These are phyloP conservation scores for Forbesichthys papilliferus DNA, from an alignment of 2,113 vertebrate species.

Conservation along the genomic window DNA sequence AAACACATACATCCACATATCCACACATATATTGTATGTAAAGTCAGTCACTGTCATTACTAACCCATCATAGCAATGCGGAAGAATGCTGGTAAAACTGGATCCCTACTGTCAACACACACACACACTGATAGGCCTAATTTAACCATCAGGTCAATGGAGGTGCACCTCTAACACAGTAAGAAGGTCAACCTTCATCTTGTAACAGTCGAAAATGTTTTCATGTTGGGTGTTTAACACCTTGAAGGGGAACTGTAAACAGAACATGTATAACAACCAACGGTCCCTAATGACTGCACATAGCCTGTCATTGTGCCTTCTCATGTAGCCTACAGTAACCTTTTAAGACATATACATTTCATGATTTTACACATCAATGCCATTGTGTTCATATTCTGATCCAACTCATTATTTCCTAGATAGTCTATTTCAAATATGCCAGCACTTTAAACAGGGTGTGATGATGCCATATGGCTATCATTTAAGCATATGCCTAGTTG, in stretches of 20 bases:
- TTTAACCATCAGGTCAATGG: not conserved
- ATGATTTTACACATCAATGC: no score
- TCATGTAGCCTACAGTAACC: no score
- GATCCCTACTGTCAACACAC: conserved; percentile 28
- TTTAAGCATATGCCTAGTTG: no score
- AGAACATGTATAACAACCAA: not conserved
- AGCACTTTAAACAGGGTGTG: no score
- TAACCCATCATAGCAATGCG: conserved; percentile 14
- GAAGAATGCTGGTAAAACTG: conserved; percentile 60
- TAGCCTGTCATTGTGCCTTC: no score
- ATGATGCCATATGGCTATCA: no score
- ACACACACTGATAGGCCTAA: not conserved
- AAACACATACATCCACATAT: conserved; percentile 11
- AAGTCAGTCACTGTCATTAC: conserved; percentile 42
- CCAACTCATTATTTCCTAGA: no score
- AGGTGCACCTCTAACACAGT: not conserved
- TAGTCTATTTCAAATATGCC: no score
- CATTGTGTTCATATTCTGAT: no score
- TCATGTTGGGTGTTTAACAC: conserved; percentile 43
- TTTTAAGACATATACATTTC: no score
- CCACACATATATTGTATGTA: conserved; percentile 20
- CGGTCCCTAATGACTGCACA: not conserved
- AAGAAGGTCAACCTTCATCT: conserved; percentile 39
- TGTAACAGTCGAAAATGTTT: conserved; percentile 63
- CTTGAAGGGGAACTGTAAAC: conserved; percentile 39